Conservation (phyloP, 2,888 invertebrate genomes). For the Thumatha senex region DNA sequence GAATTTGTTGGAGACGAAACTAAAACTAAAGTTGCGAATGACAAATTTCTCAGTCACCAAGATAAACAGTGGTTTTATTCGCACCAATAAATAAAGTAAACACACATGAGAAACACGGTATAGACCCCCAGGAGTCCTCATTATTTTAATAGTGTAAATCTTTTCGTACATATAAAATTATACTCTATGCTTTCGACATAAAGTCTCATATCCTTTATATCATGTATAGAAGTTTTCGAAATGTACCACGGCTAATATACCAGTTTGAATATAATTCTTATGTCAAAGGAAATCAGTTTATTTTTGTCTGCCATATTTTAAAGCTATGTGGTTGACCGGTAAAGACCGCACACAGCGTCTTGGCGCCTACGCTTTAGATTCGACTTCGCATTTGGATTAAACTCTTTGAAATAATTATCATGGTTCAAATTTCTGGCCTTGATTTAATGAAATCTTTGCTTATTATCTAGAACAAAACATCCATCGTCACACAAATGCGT, state of each 20-base stretch:
- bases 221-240: conserved; percentile 40
- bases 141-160: conserved; percentile 76
- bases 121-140: conserved; percentile 74
- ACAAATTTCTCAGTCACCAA: conserved; percentile 49
- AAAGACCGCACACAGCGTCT: conserved; percentile 67
- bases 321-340: conserved; percentile 46
- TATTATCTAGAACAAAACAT: no score
- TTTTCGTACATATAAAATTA: conserved; percentile 19
- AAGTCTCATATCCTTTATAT: conserved; percentile 35
- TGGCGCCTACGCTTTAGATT: conserved; percentile 63
- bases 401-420: conserved; percentile 54
- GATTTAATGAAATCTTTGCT: no score
- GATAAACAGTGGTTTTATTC: conserved; percentile 71
- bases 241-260: conserved; percentile 26
- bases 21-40: conserved; percentile 39
- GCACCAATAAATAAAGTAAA: conserved; percentile 72
- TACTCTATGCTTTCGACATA: conserved; percentile 37
- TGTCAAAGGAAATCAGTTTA: conserved; percentile 21
- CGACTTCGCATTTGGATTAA: conserved; percentile 60
- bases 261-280: conserved; percentile 36
- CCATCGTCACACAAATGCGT: no score
- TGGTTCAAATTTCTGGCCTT: conserved; percentile 43
- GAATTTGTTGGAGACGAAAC: not conserved
- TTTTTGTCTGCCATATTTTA: conserved; percentile 30
- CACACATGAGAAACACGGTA: conserved; percentile 76